A percentile compares a stretch with the other conserved stretches of the same genome.
Conservation (phyloP, 2,888 invertebrate genomes). For the Stenoptilia bipunctidactyla region DNA sequence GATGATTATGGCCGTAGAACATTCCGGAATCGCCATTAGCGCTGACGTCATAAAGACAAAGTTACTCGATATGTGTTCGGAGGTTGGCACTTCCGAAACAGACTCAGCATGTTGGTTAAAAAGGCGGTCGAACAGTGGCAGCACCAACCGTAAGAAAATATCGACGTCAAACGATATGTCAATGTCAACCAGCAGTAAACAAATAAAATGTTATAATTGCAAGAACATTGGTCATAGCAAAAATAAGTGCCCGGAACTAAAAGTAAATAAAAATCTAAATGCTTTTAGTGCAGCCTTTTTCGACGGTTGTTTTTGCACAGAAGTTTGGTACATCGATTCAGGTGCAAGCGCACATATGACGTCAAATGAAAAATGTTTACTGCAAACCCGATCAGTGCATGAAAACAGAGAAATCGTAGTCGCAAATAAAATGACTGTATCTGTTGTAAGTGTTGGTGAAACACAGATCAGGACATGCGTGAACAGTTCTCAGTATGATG, state of each 20-base stretch:
- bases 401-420: constrained; percentile 13
- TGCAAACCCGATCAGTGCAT: constrained; percentile 1
- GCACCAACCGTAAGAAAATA: neutral
- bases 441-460: constrained; percentile 12
- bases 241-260: neutral
- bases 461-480: constrained; percentile 11
- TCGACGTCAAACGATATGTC: neutral
- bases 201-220: constrained; percentile 3
- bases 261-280: constrained; percentile 4
- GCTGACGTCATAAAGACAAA: constrained; percentile 11
- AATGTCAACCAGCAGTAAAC: neutral
- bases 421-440: constrained; percentile 11
- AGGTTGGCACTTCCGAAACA: neutral
- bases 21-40: constrained; percentile 9
- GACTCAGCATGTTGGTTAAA: neutral
- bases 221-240: neutral
- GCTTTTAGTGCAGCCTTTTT: constrained; percentile 14
- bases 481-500: constrained; percentile 9
- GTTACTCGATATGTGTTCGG: constrained; percentile 6
- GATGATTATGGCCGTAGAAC: constrained; percentile 19
- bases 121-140: neutral
- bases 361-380: constrained; percentile 7
- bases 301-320: constrained; percentile 8
- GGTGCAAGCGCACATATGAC: too few relatives aligned
- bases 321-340: constrained; percentile 14